Evolutionary conservation across 2,888 invertebrate genomes (phyloP).

Genomic region (Microplitis manilae): DNA sequence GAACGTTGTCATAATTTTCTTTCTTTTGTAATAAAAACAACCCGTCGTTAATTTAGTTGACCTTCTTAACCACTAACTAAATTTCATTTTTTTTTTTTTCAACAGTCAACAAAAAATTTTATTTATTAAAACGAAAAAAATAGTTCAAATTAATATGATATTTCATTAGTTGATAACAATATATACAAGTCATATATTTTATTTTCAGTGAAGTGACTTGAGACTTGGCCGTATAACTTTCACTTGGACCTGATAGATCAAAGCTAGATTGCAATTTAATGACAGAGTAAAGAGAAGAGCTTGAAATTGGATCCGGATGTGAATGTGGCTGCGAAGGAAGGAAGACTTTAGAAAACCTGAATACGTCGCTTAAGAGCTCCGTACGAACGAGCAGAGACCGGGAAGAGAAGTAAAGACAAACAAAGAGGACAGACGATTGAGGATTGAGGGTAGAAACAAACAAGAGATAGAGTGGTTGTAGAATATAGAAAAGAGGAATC

Average conservation of each 20-base stretch:
- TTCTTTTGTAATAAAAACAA: not conserved
- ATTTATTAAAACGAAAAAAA: no score
- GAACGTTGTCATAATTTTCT: not conserved
- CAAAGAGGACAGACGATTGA: slow-evolving; percentile 36
- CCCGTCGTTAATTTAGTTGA: not conserved
- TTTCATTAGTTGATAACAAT: not conserved
- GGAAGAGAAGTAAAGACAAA: slow-evolving; percentile 22
- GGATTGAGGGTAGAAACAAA: slow-evolving; percentile 32
- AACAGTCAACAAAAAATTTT: no score
- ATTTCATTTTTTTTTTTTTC: not conserved
- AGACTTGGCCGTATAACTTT: not conserved
- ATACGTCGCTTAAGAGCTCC: slow-evolving; percentile 11
- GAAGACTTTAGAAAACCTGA: not conserved
- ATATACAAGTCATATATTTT: not conserved
- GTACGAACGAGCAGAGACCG: slow-evolving; percentile 33
- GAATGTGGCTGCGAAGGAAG: slow-evolving; percentile 12
- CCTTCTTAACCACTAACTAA: not conserved
- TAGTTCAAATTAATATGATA: no score
- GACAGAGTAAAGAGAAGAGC: slow-evolving; percentile 33
- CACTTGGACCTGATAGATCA: not conserved
- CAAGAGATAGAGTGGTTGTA: slow-evolving; percentile 39
- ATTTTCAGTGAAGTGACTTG: not conserved
- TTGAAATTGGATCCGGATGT: slow-evolving; percentile 42
- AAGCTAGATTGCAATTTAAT: slow-evolving; percentile 10
- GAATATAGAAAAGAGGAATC: slow-evolving; percentile 42